phyloP scores from a whole-genome alignment of 2,888 invertebrate genomes.

The Empis livida region DNA sequence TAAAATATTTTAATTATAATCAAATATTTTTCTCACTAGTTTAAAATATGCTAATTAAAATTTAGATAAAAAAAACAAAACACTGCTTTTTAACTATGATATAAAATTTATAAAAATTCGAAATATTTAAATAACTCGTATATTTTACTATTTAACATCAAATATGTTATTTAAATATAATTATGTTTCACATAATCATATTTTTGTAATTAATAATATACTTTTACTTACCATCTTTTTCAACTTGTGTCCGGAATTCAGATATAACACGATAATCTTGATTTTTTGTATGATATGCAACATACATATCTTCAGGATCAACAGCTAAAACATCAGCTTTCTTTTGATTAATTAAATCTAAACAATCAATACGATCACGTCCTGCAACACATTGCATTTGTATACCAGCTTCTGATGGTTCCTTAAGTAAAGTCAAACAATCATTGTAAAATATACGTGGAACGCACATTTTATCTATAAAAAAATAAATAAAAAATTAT shows the following conservation, averaged over 20 bases:
- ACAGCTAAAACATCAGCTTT: slow-evolving; percentile 71
- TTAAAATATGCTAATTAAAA: too few relatives aligned
- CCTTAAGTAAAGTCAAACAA: slow-evolving; percentile 42
- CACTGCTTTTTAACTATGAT: too few relatives aligned
- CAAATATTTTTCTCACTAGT: too few relatives aligned
- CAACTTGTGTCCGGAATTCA: slow-evolving; percentile 63
- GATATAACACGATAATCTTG: slow-evolving; percentile 63
- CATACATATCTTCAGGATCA: slow-evolving; percentile 81
- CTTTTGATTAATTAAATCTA: slow-evolving; percentile 58
- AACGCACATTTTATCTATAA: slow-evolving; percentile 60
- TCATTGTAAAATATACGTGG: slow-evolving; percentile 48
- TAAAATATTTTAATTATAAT: too few relatives aligned
- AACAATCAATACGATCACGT: slow-evolving; percentile 55
- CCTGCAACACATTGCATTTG: slow-evolving; percentile 58
- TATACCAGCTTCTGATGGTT: slow-evolving; percentile 34
- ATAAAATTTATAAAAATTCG: too few relatives aligned
- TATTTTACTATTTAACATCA: too few relatives aligned
- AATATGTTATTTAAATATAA: neutral
- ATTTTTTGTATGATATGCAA: slow-evolving; percentile 57
- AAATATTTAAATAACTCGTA: too few relatives aligned
- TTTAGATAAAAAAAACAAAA: too few relatives aligned
- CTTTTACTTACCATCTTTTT: slow-evolving; percentile 49
- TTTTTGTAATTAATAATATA: neutral
- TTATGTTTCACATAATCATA: too few relatives aligned
- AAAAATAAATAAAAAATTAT: neutral